These are phyloP conservation scores for Panagrolaimus sp. DNA, from an alignment of 1,140 invertebrate genomes.

Conservation along the genomic window DNA sequence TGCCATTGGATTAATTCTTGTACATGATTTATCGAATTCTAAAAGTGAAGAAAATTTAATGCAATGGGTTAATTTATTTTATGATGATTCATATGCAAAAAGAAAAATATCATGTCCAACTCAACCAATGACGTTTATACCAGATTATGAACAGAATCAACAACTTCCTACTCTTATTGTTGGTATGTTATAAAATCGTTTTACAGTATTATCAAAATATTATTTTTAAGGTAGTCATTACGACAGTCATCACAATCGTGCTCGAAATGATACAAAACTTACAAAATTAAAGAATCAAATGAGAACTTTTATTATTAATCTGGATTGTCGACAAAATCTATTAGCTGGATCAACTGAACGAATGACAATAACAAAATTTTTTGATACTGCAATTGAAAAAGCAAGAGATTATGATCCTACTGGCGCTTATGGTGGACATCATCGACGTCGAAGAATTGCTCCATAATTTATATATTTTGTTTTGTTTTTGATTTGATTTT, in stretches of 20 bases:
- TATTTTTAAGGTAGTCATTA: background rate
- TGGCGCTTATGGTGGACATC: conserved; percentile 8
- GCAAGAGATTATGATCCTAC: conserved; percentile 16
- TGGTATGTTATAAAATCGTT: background rate
- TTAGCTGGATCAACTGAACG: background rate
- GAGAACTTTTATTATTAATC: background rate
- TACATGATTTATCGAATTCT: conserved; percentile 38
- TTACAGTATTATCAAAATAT: no score
- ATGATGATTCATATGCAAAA: background rate
- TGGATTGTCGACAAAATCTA: background rate
- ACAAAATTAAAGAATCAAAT: background rate
- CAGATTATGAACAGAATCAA: background rate
- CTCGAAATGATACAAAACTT: background rate
- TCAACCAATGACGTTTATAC: background rate
- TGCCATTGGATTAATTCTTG: conserved; percentile 36
- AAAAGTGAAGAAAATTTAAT: conserved; percentile 39
- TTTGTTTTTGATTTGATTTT: conserved; percentile 5
- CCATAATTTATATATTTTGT: conserved; percentile 21
- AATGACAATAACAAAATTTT: conserved; percentile 1
- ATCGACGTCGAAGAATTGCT: background rate
- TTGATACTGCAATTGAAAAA: conserved; percentile 7
- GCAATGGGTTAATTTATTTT: conserved; percentile 25
- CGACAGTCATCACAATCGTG: background rate
- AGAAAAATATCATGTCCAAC: background rate
- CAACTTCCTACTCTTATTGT: background rate